Conservation (phyloP, 2,797 vertebrate species). For the Acropternis orthonyx region DNA sequence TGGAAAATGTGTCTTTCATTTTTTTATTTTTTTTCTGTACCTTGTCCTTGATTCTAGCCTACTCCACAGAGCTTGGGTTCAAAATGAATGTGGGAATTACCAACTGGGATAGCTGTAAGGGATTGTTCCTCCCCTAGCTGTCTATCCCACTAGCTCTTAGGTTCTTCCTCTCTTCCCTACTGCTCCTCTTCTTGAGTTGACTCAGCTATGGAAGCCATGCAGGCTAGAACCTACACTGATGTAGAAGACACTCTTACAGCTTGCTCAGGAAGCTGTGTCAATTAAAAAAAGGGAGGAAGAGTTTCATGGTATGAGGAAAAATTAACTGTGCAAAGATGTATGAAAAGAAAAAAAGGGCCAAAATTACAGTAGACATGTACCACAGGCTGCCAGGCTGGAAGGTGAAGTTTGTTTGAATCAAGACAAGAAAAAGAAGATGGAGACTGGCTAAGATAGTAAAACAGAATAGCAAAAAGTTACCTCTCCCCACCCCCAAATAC, state of each 20-base stretch:
- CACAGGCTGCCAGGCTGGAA: background rate
- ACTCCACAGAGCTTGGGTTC: background rate
- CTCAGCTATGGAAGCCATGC: background rate
- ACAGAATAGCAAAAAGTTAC: rapidly evolving
- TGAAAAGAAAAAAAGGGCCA: background rate
- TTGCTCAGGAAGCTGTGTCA: background rate
- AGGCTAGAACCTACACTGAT: background rate
- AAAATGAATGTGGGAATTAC: background rate
- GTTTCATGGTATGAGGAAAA: background rate
- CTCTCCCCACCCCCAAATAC: background rate
- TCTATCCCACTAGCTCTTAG: background rate
- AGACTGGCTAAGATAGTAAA: background rate
- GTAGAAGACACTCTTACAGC: background rate
- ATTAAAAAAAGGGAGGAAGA: background rate
- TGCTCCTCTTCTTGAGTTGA: background rate
- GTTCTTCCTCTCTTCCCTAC: background rate
- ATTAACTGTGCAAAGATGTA: background rate
- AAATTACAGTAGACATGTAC: background rate
- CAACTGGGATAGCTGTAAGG: background rate
- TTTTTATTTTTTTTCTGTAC: background rate
- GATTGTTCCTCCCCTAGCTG: background rate
- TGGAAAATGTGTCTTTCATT: background rate
- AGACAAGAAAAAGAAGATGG: background rate
- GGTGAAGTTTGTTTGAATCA: background rate
- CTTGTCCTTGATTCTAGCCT: background rate